Base-by-base conservation (phyloP, 2,113 vertebrate species). In the Chamaetylas fuelleborni region DNA sequence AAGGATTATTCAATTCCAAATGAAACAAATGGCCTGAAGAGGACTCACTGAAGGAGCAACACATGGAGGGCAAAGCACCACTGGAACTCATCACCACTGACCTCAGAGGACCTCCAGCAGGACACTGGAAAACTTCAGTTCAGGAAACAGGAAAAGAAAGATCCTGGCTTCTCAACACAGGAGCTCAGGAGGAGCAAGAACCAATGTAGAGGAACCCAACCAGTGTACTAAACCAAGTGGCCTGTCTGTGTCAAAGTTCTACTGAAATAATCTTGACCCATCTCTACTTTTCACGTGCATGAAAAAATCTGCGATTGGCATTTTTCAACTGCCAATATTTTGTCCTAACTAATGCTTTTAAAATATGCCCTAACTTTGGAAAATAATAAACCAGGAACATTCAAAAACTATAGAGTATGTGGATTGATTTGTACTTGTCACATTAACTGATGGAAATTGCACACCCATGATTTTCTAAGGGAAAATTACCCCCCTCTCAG, bases 351-450 rank as follows among this genome's bases (percentile, higher is more conserved):
- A 56, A 78, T 24, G 28, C 42, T 62, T 93, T 78, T 36, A 60
- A 94, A 88, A 78, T 47, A 72, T 5, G 4, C 28, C 53, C 13
- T 24, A 47, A 58, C 19, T 67, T 47, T 16, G 40, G 50, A 69
- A 76, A 94, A 87, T 79, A 71, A 91, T 36, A 84, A 93, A 47
- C 23, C 11, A 23, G 38, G n/a, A 89, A 69, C 60, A 20, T 20
- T 89, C 87, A 5, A 9, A 84, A 92, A 89, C 86, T 19, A 40
- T 0, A 19, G 28, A 77, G 40, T 22, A 19, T 25, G 34, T 14
- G 40, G 56, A 86, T 31, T 88, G 76, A 94, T 93, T 90, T 81
- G 51, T 71, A 56, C 56, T 71, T 94, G 83, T 89, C 93, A 92
- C 17, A 16, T 31, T 62, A 78, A 84, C 56, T 45, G 72, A 81